These are phyloP conservation scores for Myripristis murdjan DNA, from an alignment of 2,797 vertebrate genomes.

Conservation along the genomic window DNA sequence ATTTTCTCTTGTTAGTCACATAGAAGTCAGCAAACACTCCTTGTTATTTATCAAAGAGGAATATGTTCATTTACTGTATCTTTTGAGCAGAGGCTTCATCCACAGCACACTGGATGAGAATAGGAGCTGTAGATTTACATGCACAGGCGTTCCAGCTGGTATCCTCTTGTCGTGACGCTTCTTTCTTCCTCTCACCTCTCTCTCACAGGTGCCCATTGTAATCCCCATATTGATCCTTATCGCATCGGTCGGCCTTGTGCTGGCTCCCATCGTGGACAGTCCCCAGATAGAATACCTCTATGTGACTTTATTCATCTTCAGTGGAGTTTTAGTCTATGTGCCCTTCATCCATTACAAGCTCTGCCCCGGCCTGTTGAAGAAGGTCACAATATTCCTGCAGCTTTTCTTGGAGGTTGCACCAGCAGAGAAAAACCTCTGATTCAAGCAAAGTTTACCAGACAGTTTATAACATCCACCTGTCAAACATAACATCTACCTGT, in stretches of 20 bases:
- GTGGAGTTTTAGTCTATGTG: slow-evolving; percentile 89
- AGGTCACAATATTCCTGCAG: slow-evolving; percentile 88
- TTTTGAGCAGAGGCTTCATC: no score
- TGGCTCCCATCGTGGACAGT: slow-evolving; percentile 89
- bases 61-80: background rate
- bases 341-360: slow-evolving; percentile 88
- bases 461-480: no score
- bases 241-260: slow-evolving; percentile 88
- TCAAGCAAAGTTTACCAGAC: slow-evolving; percentile 57
- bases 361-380: slow-evolving; percentile 83
- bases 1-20: slow-evolving; percentile 32
- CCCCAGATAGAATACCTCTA: slow-evolving; percentile 92
- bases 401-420: slow-evolving; percentile 91
- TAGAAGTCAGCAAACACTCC: no score
- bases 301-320: slow-evolving; percentile 87
- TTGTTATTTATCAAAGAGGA: no score
- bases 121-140: background rate
- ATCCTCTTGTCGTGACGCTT: background rate
- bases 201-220: slow-evolving; percentile 89
- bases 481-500: no score
- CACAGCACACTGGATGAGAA: background rate
- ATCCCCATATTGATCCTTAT: slow-evolving; percentile 89
- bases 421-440: slow-evolving; percentile 81
- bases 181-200: slow-evolving; percentile 44
- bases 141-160: no score